phyloP scores from a whole-genome alignment of 2,797 vertebrate genomes.

The Tiaroga cobitis region DNA sequence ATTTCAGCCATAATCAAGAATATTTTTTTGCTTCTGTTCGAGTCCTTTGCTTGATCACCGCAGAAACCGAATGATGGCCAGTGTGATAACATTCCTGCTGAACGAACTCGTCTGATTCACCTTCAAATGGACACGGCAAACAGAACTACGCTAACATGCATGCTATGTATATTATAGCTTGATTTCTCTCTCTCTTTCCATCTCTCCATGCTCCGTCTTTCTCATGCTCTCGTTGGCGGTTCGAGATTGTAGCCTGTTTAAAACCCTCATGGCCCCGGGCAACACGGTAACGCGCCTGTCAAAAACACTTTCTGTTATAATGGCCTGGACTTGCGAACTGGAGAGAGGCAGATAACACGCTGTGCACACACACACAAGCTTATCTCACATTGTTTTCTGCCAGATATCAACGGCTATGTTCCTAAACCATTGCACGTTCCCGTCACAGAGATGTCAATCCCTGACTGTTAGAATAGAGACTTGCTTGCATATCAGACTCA shows the following conservation, averaged over 20 bases:
- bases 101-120: background rate
- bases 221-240: conserved; percentile 14
- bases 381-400: background rate
- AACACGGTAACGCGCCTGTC: conserved; percentile 57
- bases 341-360: conserved; percentile 37
- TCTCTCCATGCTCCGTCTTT: conserved; percentile 16
- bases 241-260: conserved; percentile 54
- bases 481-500: background rate
- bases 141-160: background rate
- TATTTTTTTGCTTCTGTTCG: background rate
- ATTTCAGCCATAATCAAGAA: conserved; percentile 27
- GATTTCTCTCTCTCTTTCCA: background rate
- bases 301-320: conserved; percentile 57
- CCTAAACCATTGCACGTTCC: background rate
- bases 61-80: background rate
- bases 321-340: conserved; percentile 35
- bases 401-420: background rate
- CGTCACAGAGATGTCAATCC: no score
- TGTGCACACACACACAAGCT: background rate
- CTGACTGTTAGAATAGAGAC: background rate
- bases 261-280: conserved; percentile 54
- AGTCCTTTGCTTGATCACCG: background rate
- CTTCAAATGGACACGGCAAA: background rate
- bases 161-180: background rate
- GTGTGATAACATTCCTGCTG: background rate